Evolutionary conservation across 1,140 invertebrate genomes (phyloP).

Genomic region (honey bee (Apis mellifera)): DNA sequence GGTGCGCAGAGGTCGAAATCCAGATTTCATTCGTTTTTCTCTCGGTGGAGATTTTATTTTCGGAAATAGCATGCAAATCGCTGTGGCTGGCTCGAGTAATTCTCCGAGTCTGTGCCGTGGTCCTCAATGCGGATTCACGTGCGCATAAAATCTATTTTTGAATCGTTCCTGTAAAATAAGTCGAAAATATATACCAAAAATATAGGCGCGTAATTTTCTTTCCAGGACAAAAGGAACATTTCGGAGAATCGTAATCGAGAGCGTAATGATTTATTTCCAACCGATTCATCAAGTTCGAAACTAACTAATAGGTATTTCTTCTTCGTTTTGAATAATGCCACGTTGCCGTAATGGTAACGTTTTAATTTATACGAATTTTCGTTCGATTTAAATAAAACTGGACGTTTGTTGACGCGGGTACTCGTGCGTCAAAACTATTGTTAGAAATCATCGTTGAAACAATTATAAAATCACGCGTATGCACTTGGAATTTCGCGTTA

Average conservation of each 20-base stretch:
- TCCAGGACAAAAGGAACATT: background rate
- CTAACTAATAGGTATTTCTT: too few species aligned
- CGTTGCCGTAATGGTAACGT: too few species aligned
- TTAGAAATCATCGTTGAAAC: too few species aligned
- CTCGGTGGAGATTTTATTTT: background rate
- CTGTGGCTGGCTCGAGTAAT: background rate
- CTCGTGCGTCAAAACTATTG: too few species aligned
- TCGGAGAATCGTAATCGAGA: background rate
- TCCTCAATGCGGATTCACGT: background rate
- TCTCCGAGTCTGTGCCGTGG: background rate
- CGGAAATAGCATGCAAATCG: slow-evolving; percentile 23
- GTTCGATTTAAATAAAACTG: too few species aligned
- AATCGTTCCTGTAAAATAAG: background rate
- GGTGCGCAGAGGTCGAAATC: background rate
- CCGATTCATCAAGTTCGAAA: too few species aligned
- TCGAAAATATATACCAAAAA: background rate
- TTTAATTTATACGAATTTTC: too few species aligned
- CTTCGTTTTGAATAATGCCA: too few species aligned
- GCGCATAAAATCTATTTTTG: slow-evolving; percentile 5
- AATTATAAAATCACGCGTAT: background rate
- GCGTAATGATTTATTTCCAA: too few species aligned
- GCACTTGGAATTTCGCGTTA: background rate
- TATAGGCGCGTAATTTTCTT: background rate
- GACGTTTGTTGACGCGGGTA: too few species aligned
- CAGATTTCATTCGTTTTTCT: slow-evolving; percentile 4